phyloP scores from a whole-genome alignment of 2,888 invertebrate genomes.

The Metellina segmentata region DNA sequence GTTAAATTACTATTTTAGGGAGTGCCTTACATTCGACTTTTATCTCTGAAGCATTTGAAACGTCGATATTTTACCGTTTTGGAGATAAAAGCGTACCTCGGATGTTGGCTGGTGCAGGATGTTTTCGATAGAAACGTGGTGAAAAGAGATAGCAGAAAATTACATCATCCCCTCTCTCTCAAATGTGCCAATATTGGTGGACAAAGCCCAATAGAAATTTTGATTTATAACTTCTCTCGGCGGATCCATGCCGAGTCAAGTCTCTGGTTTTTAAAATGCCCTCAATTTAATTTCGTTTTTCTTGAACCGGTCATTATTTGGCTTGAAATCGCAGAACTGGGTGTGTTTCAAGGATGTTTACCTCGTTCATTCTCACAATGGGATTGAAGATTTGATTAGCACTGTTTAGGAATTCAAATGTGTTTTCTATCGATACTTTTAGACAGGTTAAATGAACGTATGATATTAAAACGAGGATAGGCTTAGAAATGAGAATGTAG shows the following conservation, averaged over 20 bases:
- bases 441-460: too few relatives aligned
- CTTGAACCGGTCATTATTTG: not conserved
- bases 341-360: not conserved
- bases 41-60: conserved; percentile 28
- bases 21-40: conserved; percentile 42
- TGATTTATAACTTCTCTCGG: not conserved
- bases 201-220: not conserved
- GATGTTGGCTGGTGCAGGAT: not conserved
- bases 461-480: too few relatives aligned
- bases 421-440: too few relatives aligned
- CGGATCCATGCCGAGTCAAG: not conserved
- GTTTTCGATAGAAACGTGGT: not conserved
- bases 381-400: not conserved
- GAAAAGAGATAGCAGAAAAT: not conserved
- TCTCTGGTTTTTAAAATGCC: not conserved
- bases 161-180: not conserved
- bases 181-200: not conserved
- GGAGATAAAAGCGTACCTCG: conserved; percentile 13
- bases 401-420: not conserved
- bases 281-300: not conserved
- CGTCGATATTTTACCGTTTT: conserved; percentile 37
- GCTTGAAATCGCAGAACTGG: not conserved
- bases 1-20: conserved; percentile 49
- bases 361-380: not conserved
- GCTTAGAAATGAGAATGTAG: too few relatives aligned